Evolutionary conservation across 2,888 invertebrate species (phyloP).

Genomic region (Polyommatus icarus): DNA sequence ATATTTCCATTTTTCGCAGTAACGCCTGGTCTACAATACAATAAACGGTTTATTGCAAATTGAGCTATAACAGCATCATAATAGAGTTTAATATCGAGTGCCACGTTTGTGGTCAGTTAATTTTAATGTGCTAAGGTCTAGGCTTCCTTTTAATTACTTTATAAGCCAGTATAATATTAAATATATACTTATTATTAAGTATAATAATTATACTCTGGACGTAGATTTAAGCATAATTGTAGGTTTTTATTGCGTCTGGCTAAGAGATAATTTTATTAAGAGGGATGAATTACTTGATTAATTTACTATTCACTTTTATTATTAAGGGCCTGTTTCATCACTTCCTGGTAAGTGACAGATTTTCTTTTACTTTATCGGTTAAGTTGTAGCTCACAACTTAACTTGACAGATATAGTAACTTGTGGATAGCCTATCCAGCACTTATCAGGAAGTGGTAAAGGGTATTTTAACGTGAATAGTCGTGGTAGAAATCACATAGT

Average conservation of each 20-base stretch:
- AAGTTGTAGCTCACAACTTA: no score
- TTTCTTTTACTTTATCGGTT: no score
- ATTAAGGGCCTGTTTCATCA: no score
- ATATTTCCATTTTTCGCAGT: background rate
- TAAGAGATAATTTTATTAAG: background rate
- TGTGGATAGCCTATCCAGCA: no score
- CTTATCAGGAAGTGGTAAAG: no score
- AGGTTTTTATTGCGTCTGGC: background rate
- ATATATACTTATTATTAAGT: background rate
- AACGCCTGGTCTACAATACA: background rate
- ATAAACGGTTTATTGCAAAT: background rate
- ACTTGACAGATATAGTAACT: no score
- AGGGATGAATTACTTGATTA: background rate
- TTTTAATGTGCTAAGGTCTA: background rate
- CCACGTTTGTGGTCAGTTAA: background rate
- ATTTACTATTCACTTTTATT: no score
- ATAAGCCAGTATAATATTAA: background rate
- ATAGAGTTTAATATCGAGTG: background rate
- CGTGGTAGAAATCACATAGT: no score
- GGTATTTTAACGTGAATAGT: no score
- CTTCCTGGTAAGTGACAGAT: no score
- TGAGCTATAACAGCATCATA: background rate
- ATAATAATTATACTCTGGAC: background rate
- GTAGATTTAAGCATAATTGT: background rate
- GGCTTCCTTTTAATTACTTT: conserved; percentile 6